Evolutionary conservation across 2,888 invertebrate species (phyloP), one percentile per base, ranked within the genome.

Genomic region (Piscicola geometra): DNA sequence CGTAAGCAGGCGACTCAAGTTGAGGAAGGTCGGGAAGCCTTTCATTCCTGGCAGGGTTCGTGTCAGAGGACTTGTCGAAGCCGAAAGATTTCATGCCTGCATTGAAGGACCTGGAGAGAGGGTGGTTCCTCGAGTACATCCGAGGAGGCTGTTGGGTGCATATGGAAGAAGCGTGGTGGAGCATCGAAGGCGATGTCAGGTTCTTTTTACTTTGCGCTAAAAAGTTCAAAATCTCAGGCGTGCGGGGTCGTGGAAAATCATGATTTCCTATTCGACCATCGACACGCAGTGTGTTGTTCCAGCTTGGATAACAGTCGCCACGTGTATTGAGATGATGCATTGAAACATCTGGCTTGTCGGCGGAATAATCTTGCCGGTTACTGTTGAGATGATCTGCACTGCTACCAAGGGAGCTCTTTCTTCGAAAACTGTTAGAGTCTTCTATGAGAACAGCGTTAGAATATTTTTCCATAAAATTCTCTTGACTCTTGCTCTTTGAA

Each of bases 161-260:
- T 56, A 56, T 56, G n/a, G 25, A 56, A 56, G 21, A 25, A 56
- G 21, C n/a, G 25, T 50, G 2, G 50, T 52, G n/a, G 12, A 30
- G 52, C 32, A 50, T 41, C 28, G n/a, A n/a, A n/a, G 36, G 69
- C 12, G 52, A 41, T 1, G 52, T 25, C 1, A 71, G 1, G 33
- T 71, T 50, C 5, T 52, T 71, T 50, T 71, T 71, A 12, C 52
- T 71, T 50, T 71, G 71, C 5, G 33, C 73, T 52, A 73, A 60
- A 60, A 73, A 73, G 33, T 73, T 52, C 28, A 73, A 60, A 35
- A 73, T 64, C 32, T 73, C 73, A 1, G 73, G 73, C 5, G 73
- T 73, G 2, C 56, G 73, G 15, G 73, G 73, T n/a, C 35, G 33
- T 0, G 73, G 73, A 73, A 73, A 64, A 9, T 73, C 36, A 64